Evolutionary conservation across 1,140 invertebrate genomes (phyloP).

Genomic region (Vanessa tameamea): DNA sequence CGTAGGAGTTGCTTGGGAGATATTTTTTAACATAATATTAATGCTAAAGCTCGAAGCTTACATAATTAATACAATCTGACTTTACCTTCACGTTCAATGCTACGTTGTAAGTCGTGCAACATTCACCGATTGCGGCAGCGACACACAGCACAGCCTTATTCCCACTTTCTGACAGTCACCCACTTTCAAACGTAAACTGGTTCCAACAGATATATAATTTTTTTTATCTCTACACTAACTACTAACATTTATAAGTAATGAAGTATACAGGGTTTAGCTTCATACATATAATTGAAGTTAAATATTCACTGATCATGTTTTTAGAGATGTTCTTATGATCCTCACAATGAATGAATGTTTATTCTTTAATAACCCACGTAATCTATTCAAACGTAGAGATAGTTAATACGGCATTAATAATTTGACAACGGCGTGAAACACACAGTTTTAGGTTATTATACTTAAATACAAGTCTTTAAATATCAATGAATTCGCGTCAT

Average conservation of each 20-base stretch:
- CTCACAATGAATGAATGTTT: slow-evolving; percentile 11
- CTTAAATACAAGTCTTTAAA: slow-evolving; percentile 33
- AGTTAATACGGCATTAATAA: slow-evolving; percentile 16
- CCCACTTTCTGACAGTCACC: slow-evolving; percentile 62
- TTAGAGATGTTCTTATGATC: neutral
- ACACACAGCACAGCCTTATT: slow-evolving; percentile 46
- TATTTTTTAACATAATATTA: neutral
- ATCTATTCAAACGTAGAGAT: slow-evolving; percentile 9
- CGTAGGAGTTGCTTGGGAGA: neutral
- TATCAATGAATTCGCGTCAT: slow-evolving; percentile 68
- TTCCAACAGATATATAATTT: slow-evolving; percentile 51
- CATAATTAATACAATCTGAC: slow-evolving; percentile 61
- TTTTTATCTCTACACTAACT: slow-evolving; percentile 18
- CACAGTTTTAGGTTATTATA: slow-evolving; percentile 45
- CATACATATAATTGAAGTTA: neutral
- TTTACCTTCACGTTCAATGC: slow-evolving; percentile 71
- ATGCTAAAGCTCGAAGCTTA: slow-evolving; percentile 41
- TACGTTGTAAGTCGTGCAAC: slow-evolving; percentile 54
- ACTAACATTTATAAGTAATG: neutral
- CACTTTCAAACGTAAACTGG: slow-evolving; percentile 68
- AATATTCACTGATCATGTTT: slow-evolving; percentile 9
- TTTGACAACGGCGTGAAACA: slow-evolving; percentile 29
- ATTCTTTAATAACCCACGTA: slow-evolving; percentile 16
- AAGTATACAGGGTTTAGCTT: neutral
- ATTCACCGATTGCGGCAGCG: slow-evolving; percentile 44